Conservation (phyloP, 1,140 invertebrate genomes). For the Drosophila melanogaster region Release_6_plus_ISO1_MT NT_033779.5:10893501-10894000, state of each 20-base stretch:
- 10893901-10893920: conserved; percentile 27
- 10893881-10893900: conserved; percentile 38
- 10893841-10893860: conserved; percentile 22
- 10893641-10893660: too few relatives aligned
- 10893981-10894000: conserved; percentile 79
- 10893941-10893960: conserved; percentile 73
- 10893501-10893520: conserved; percentile 76
- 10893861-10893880: conserved; percentile 33
- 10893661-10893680: too few relatives aligned
- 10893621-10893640: not conserved
- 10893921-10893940: conserved; percentile 53
- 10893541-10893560: conserved; percentile 80
- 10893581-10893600: conserved; percentile 23
- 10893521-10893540: conserved; percentile 68
- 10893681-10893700: too few relatives aligned
- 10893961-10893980: conserved; percentile 81
- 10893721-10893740: too few relatives aligned
- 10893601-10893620: conserved; percentile 14
- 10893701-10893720: too few relatives aligned
- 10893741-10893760: not conserved
- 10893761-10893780: not conserved
- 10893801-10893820: not conserved
- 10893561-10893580: conserved; percentile 65
- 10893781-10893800: not conserved
- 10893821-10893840: not conserved